Evolutionary conservation across 2,888 invertebrate species (phyloP), one percentile per base, ranked within the genome.

Genomic region (Eretmocerus hayati): DNA sequence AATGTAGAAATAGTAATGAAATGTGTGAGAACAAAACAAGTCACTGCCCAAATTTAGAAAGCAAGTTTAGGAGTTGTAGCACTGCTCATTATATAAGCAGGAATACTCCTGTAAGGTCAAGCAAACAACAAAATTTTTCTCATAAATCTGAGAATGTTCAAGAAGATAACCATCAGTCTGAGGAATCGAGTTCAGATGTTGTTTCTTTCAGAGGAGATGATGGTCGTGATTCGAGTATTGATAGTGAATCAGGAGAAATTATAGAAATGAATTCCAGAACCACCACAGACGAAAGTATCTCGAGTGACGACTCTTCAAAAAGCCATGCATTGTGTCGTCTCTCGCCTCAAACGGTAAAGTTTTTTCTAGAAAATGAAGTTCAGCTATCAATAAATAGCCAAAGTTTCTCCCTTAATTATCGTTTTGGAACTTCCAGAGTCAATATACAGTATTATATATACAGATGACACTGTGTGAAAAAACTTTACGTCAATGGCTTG

Each of bases 381-480:
- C 9, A 15, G 11, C 19, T 38, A 15, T 16, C 3, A 21, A 15
- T 15, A 31, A 11, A 23, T 37, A 31, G 5, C 2, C 15, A 35
- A 23, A 23, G 40, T 37, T 44, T 3, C 4, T 42, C n/a, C 31
- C 15, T 42, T 21, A 1, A 26, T 26, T 26, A 9, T 26, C 11
- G 26, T 26, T 9, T 11, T 26, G 26, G 26, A 9, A 9, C 50
- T 60, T 77, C 56, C 66, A 78, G 30, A 79, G 81, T 42, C 37
- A 47, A 62, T 83, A 81, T 77, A 83, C 84, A 0, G 84, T 83
- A 2, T 67, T 90, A 23, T 88, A 83, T 63, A 89, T 90, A 50
- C 90, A 90, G 72, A 90, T 90, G 90, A 81, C 87, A 32, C 76
- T 84, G 42, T 90, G 90, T 64, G 81, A 85, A 59, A 77, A 80